Percentiles rank a stretch among this genome's conserved stretches.
phyloP scores from a whole-genome alignment of 1,140 invertebrate species.

The Panagrolaimus sp. region DNA sequence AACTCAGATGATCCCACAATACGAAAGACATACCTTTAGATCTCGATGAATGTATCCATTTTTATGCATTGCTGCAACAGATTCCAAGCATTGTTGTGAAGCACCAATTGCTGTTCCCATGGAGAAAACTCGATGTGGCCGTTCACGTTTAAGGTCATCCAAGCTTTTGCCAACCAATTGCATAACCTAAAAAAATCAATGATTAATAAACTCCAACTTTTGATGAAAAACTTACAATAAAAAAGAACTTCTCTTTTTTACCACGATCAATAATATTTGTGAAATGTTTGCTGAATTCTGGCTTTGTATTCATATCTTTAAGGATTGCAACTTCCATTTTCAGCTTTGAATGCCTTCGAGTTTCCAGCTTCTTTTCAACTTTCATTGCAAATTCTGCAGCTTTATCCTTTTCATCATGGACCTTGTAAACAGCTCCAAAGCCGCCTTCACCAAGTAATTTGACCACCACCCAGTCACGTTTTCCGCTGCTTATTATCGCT shows the following conservation, averaged over 20 bases:
- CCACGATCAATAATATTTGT: constrained; percentile 25
- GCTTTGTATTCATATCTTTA: constrained; percentile 16
- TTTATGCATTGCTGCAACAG: constrained; percentile 40
- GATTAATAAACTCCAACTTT: neutral
- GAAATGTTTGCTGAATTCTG: constrained; percentile 16
- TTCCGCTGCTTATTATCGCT: constrained; percentile 5
- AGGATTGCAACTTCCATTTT: constrained; percentile 26
- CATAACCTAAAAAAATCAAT: constrained; percentile 26
- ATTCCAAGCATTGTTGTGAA: constrained; percentile 41
- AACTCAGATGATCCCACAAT: too few relatives aligned
- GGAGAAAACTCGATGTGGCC: constrained; percentile 36
- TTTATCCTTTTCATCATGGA: neutral
- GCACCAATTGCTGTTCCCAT: constrained; percentile 34
- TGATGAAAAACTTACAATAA: constrained; percentile 23
- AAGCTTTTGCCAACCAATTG: constrained; percentile 45
- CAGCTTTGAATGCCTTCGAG: constrained; percentile 20
- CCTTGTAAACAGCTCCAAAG: constrained; percentile 29
- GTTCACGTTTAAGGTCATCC: constrained; percentile 35
- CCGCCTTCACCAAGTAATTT: constrained; percentile 20
- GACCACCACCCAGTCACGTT: constrained; percentile 18
- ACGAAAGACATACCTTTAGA: too few relatives aligned
- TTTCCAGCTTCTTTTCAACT: constrained; percentile 29
- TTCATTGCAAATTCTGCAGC: constrained; percentile 22
- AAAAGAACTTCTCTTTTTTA: constrained; percentile 23
- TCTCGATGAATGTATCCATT: constrained; percentile 42